phyloP scores from a whole-genome alignment of 2,888 invertebrate species.

The Trichogramma dendrolimi region DNA sequence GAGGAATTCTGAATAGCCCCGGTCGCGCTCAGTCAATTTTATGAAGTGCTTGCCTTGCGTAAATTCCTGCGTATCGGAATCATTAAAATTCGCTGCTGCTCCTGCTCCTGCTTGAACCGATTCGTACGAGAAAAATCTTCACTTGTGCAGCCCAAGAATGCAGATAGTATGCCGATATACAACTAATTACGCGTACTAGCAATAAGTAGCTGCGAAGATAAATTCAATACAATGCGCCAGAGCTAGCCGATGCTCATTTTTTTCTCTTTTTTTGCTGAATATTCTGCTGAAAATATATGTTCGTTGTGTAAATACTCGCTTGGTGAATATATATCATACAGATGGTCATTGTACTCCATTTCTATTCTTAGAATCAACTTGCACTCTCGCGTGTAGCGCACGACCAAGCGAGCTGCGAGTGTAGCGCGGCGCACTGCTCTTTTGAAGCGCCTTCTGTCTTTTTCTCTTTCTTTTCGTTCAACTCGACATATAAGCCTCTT shows the following conservation, averaged over 20 bases:
- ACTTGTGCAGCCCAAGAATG: conserved; percentile 16
- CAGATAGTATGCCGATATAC: conserved; percentile 21
- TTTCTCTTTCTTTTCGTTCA: conserved; percentile 8
- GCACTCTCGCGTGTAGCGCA: conserved; percentile 15
- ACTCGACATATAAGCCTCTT: conserved; percentile 27
- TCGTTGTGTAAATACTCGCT: too few species aligned
- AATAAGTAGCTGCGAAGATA: too few species aligned
- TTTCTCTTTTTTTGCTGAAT: too few species aligned
- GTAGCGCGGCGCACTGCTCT: conserved; percentile 6
- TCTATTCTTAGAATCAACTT: conserved; percentile 32
- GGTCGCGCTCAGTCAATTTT: conserved; percentile 14
- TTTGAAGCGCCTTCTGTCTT: background rate
- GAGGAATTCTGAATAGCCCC: conserved; percentile 24
- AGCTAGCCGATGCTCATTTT: too few species aligned
- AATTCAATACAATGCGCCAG: too few species aligned
- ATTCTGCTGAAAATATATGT: too few species aligned
- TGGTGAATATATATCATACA: too few species aligned
- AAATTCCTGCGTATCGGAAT: conserved; percentile 25
- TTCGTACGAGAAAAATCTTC: too few species aligned
- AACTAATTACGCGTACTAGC: too few species aligned
- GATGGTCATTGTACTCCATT: conserved; percentile 33
- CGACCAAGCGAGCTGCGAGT: background rate
- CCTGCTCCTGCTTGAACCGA: background rate
- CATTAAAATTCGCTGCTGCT: conserved; percentile 25
- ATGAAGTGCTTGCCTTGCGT: conserved; percentile 28